These are phyloP conservation scores for Boulengeromyrus knoepffleri DNA, from an alignment of 2,113 vertebrate genomes.

Conservation along the genomic window DNA sequence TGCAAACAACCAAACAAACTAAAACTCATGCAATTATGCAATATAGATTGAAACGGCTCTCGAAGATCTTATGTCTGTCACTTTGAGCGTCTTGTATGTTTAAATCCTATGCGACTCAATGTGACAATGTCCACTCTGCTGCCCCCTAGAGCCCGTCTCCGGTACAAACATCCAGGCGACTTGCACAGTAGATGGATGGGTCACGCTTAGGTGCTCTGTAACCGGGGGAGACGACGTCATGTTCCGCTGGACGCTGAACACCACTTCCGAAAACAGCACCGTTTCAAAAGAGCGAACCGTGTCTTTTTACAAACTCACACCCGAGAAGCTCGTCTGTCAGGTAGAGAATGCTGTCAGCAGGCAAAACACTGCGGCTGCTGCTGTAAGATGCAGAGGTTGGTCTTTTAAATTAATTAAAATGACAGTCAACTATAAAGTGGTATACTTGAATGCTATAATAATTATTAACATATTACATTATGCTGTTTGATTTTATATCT, in stretches of 20 bases:
- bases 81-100: background rate
- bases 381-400: background rate
- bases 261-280: background rate
- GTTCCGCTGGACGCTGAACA: background rate
- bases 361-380: background rate
- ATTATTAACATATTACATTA: background rate
- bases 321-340: background rate
- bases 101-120: background rate
- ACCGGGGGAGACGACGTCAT: background rate
- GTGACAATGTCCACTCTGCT: background rate
- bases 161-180: background rate
- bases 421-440: background rate
- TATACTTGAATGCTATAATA: background rate
- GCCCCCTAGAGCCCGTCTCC: background rate
- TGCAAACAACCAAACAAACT: background rate
- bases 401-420: background rate
- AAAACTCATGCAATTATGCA: background rate
- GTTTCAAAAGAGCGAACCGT: background rate
- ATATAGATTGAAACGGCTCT: background rate
- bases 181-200: background rate
- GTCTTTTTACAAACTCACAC: background rate
- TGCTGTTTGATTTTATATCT: background rate
- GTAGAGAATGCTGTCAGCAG: background rate
- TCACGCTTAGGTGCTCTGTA: background rate
- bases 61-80: background rate